A percentile compares a stretch with the other conserved stretches of the same genome.
phyloP scores from a whole-genome alignment of 1,140 invertebrate species.

The Bombus difficillimus region DNA sequence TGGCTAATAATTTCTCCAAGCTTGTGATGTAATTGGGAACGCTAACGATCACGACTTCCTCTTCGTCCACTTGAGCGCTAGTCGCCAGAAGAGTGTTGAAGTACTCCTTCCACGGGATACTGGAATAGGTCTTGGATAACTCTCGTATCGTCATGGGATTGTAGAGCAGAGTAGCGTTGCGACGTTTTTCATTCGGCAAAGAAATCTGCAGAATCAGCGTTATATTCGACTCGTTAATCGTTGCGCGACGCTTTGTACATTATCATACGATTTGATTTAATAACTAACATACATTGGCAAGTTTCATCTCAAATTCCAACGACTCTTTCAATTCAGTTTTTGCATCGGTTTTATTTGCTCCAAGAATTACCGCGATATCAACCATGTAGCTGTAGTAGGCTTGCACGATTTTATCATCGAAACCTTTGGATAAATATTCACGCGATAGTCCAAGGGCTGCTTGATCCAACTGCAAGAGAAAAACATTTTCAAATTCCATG shows the following conservation, averaged over 20 bases:
- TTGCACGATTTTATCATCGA: slow-evolving; percentile 89
- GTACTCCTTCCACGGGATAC: slow-evolving; percentile 91
- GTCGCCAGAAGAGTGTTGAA: slow-evolving; percentile 89
- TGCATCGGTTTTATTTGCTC: slow-evolving; percentile 89
- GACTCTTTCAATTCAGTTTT: slow-evolving; percentile 90
- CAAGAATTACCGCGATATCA: slow-evolving; percentile 93
- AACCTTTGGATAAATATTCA: slow-evolving; percentile 94
- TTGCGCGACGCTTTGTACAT: not conserved
- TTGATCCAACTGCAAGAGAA: slow-evolving; percentile 91
- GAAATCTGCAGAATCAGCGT: slow-evolving; percentile 87
- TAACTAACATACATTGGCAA: slow-evolving; percentile 91
- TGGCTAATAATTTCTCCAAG: slow-evolving; percentile 84
- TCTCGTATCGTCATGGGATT: slow-evolving; percentile 93
- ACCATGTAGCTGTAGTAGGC: slow-evolving; percentile 94
- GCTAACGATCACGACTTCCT: slow-evolving; percentile 91
- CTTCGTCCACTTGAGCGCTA: slow-evolving; percentile 84
- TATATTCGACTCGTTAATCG: not conserved
- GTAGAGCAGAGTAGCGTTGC: slow-evolving; percentile 95
- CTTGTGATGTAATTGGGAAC: slow-evolving; percentile 90
- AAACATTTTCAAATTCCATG: not conserved
- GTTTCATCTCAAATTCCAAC: slow-evolving; percentile 94
- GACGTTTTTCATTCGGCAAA: slow-evolving; percentile 93
- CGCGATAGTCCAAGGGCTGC: slow-evolving; percentile 93
- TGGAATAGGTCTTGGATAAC: slow-evolving; percentile 88
- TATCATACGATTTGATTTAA: not conserved